These are phyloP conservation scores for Himalopsyche phryganea DNA, from an alignment of 1,140 invertebrate species.

Conservation along the genomic window DNA sequence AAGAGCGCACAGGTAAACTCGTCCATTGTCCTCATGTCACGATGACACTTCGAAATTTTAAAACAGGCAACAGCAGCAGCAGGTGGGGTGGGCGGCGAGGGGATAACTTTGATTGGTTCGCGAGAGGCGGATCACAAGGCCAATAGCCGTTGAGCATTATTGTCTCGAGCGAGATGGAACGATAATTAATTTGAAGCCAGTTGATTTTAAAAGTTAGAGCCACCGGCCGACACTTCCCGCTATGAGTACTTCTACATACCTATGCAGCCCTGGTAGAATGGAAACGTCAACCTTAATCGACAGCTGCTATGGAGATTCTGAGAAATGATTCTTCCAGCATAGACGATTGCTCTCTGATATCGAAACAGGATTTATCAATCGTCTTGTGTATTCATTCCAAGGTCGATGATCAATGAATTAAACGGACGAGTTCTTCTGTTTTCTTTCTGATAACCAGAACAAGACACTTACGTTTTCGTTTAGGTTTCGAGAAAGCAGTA, in stretches of 20 bases:
- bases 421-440: too few relatives aligned
- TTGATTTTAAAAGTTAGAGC: conserved; percentile 6
- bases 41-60: conserved; percentile 29
- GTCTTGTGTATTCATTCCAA: too few relatives aligned
- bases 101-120: conserved; percentile 18
- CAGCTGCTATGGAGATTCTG: background rate
- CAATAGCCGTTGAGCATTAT: conserved; percentile 7
- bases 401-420: too few relatives aligned
- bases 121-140: conserved; percentile 11
- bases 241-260: background rate
- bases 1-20: conserved; percentile 25
- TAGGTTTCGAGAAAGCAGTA: too few relatives aligned
- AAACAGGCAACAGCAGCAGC: conserved; percentile 26
- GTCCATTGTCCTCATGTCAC: conserved; percentile 21
- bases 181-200: conserved; percentile 20
- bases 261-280: background rate
- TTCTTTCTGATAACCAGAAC: too few relatives aligned
- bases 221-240: conserved; percentile 2
- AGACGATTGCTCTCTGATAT: background rate
- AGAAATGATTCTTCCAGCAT: background rate
- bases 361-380: background rate
- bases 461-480: too few relatives aligned
- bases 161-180: conserved; percentile 7
- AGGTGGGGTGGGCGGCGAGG: conserved; percentile 11
- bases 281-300: conserved; percentile 10